Percentiles rank a stretch among this genome's conserved stretches.
Conservation (phyloP, 1,140 invertebrate genomes). For the Lordiphosa collinella region DNA sequence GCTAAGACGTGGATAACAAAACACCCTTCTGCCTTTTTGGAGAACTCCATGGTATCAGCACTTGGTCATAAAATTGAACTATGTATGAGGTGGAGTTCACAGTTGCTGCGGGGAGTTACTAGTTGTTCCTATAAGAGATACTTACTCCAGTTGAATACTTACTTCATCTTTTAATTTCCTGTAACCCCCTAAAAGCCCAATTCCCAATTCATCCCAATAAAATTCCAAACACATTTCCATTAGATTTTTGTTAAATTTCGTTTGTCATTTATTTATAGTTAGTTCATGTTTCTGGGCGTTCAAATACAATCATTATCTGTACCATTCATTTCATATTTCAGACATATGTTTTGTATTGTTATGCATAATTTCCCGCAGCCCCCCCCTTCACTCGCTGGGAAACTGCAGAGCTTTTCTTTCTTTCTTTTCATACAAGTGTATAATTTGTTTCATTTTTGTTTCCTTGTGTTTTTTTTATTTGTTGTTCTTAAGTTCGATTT, state of each 20-base stretch:
- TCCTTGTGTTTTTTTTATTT: conserved; percentile 19
- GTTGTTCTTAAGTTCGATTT: conserved; percentile 59
- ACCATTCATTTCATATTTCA: conserved; percentile 4
- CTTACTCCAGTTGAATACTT: too few relatives aligned
- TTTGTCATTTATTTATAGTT: conserved; percentile 71
- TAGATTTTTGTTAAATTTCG: conserved; percentile 44
- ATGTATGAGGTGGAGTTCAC: too few relatives aligned
- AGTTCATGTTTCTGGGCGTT: conserved; percentile 50
- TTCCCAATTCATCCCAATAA: too few relatives aligned
- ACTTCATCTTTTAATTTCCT: too few relatives aligned
- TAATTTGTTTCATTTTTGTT: conserved; percentile 9
- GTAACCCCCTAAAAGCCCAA: too few relatives aligned
- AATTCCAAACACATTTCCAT: conserved; percentile 1
- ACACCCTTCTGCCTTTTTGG: too few relatives aligned
- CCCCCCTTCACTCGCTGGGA: too few relatives aligned
- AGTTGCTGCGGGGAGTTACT: too few relatives aligned
- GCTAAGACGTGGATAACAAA: too few relatives aligned
- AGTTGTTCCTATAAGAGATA: too few relatives aligned
- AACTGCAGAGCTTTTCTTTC: conserved; percentile 36
- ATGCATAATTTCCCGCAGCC: conserved; percentile 9
- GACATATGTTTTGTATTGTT: conserved; percentile 13
- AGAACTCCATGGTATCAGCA: too few relatives aligned
- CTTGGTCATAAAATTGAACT: too few relatives aligned
- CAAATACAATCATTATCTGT: conserved; percentile 57
- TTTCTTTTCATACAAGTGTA: conserved; percentile 14